phyloP scores from a whole-genome alignment of 1,140 invertebrate genomes.

The Globodera ellingtonae region DNA sequence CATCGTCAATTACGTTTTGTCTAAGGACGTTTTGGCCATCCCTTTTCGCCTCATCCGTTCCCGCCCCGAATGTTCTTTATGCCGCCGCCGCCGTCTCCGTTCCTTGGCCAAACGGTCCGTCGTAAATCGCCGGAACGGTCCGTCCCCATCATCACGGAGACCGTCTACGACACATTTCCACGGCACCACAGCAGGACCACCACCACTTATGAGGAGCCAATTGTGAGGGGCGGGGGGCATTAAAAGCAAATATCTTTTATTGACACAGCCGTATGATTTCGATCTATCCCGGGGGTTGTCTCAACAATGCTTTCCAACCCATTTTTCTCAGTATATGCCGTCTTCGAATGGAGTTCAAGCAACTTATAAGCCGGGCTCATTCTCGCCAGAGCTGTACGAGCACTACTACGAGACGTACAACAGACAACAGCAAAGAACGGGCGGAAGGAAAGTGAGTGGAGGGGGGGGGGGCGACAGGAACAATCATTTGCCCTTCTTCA shows the following conservation, averaged over 20 bases:
- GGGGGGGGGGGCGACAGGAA: slow-evolving; percentile 10
- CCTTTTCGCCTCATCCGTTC: slow-evolving; percentile 32
- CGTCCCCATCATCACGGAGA: slow-evolving; percentile 61
- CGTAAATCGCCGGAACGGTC: slow-evolving; percentile 18
- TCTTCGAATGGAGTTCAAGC: slow-evolving; percentile 43
- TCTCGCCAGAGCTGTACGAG: slow-evolving; percentile 60
- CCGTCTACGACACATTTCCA: slow-evolving; percentile 62
- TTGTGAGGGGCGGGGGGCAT: slow-evolving; percentile 14
- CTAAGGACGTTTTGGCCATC: slow-evolving; percentile 12
- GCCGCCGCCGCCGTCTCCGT: slow-evolving; percentile 47
- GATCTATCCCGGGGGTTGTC: background rate
- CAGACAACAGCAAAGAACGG: slow-evolving; percentile 11
- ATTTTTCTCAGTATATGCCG: slow-evolving; percentile 50
- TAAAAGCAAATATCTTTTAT: background rate
- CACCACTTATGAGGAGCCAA: slow-evolving; percentile 60
- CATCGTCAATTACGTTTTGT: background rate
- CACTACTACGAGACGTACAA: slow-evolving; percentile 61
- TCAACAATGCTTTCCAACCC: background rate
- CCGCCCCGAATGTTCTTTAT: slow-evolving; percentile 42
- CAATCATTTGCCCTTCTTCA: background rate
- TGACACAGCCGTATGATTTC: background rate
- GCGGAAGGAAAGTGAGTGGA: slow-evolving; percentile 16
- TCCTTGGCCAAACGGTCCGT: slow-evolving; percentile 34
- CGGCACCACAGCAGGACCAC: slow-evolving; percentile 26
- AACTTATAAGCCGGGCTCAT: slow-evolving; percentile 58